Conservation (phyloP, 37 sponge, comb jelly and placozoan genomes). For the Spongilla lacustris region DNA sequence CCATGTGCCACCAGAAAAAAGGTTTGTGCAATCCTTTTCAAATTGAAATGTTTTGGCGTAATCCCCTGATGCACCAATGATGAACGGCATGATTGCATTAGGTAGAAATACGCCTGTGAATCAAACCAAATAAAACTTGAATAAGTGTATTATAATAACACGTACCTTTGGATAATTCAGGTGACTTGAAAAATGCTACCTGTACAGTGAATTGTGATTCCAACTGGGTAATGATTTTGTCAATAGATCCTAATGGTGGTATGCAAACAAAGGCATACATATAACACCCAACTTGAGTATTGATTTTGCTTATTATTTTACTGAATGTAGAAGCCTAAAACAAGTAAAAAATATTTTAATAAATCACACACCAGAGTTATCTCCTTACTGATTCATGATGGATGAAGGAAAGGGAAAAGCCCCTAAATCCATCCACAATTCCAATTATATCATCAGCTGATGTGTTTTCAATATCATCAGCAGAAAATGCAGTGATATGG, state of each 20-base stretch:
- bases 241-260: not conserved
- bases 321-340: not conserved
- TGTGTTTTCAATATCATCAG: too few relatives aligned
- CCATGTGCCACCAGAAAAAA: not conserved
- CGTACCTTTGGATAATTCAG: not conserved
- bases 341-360: not conserved
- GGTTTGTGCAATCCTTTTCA: not conserved
- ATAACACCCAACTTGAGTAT: slow-evolving; percentile 1
- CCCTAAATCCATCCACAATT: too few relatives aligned
- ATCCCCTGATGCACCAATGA: not conserved
- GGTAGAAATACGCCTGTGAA: slow-evolving; percentile 1
- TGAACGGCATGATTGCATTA: not conserved
- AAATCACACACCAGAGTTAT: not conserved
- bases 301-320: not conserved
- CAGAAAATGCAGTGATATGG: too few relatives aligned
- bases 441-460: too few relatives aligned
- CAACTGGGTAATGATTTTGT: not conserved
- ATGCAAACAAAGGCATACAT: not conserved
- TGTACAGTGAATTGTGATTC: not conserved
- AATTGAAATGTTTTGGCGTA: not conserved
- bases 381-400: not conserved
- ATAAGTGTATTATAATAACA: not conserved
- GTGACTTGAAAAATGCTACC: not conserved
- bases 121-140: slow-evolving; percentile 1
- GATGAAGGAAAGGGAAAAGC: not conserved